phyloP scores from a whole-genome alignment of 2,888 invertebrate species.

The Aproaerema taeniolella region DNA sequence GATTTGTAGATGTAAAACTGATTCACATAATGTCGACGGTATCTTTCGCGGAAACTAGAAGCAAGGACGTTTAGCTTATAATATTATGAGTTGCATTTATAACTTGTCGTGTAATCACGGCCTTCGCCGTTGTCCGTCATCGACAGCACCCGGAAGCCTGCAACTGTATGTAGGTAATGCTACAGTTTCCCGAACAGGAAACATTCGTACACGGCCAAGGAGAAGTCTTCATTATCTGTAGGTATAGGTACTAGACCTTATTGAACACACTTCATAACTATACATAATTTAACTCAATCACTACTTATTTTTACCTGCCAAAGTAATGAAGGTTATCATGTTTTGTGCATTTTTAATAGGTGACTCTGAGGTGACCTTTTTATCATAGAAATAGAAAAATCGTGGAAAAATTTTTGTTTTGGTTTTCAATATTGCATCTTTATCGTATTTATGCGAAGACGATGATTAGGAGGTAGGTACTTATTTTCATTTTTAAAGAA shows the following conservation, averaged over 20 bases:
- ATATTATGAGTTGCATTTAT: too few relatives aligned
- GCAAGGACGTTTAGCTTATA: too few relatives aligned
- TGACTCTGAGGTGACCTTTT: constrained; percentile 5
- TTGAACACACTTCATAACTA: constrained; percentile 46
- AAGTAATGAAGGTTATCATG: constrained; percentile 13
- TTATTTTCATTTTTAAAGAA: too few relatives aligned
- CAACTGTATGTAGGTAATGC: constrained; percentile 55
- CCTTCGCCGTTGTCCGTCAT: constrained; percentile 48
- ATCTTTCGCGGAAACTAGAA: too few relatives aligned
- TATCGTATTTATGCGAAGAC: too few relatives aligned
- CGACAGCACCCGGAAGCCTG: constrained; percentile 63
- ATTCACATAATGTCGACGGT: too few relatives aligned
- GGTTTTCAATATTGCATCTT: background rate
- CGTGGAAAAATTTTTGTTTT: background rate
- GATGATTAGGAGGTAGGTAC: too few relatives aligned
- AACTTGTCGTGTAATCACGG: too few relatives aligned
- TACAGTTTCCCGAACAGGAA: constrained; percentile 74
- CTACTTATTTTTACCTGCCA: constrained; percentile 11
- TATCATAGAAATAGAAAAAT: constrained; percentile 1
- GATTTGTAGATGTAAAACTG: too few relatives aligned
- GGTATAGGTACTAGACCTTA: too few relatives aligned
- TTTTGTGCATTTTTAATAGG: constrained; percentile 7
- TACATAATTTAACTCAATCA: background rate
- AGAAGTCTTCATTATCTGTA: too few relatives aligned
- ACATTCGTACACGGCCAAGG: constrained; percentile 59